Conservation (phyloP, 2,113 vertebrate species). For the Esox niger region DNA sequence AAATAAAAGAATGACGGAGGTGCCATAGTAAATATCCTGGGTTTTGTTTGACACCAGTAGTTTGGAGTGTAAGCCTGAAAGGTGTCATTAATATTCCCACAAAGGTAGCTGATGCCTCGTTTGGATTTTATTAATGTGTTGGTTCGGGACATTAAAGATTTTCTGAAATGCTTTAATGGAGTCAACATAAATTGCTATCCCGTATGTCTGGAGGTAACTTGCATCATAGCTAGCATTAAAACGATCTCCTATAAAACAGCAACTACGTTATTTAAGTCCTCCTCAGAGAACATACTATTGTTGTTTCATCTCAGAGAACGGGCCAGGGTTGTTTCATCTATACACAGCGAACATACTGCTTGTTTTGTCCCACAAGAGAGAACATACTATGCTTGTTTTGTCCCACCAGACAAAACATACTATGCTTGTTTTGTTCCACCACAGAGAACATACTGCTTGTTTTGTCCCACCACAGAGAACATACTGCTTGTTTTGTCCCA, state of each 20-base stretch:
- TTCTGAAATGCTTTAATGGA: slow-evolving; percentile 15
- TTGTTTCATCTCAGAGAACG: no score
- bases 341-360: no score
- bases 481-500: no score
- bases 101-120: background rate
- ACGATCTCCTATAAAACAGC: slow-evolving; percentile 14
- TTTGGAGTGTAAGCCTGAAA: slow-evolving; percentile 8
- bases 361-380: no score
- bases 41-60: slow-evolving; percentile 5
- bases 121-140: slow-evolving; percentile 34
- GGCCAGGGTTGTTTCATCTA: background rate
- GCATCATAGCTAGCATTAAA: background rate
- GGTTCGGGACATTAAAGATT: slow-evolving; percentile 28
- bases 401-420: no score
- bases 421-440: no score
- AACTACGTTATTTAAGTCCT: no score
- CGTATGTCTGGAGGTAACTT: background rate
- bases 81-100: slow-evolving; percentile 22
- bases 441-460: no score
- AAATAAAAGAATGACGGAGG: background rate
- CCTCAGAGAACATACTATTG: no score
- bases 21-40: background rate
- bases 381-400: no score
- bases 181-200: slow-evolving; percentile 35
- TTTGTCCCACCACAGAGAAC: no score